Evolutionary conservation across 2,888 invertebrate species (phyloP).

Genomic region (Agriopis aurantiaria): DNA sequence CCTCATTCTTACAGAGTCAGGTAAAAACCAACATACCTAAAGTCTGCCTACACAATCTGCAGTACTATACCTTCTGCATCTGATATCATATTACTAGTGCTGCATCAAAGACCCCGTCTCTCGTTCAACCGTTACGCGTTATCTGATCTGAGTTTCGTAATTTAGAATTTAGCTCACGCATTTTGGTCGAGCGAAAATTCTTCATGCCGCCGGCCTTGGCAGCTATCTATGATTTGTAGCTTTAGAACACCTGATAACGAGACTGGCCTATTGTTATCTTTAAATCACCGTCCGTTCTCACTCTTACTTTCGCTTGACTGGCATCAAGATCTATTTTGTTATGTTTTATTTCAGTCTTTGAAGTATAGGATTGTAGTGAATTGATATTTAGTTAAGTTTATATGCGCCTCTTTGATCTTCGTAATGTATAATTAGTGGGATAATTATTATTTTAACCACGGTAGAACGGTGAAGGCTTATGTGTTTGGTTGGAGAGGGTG

Average conservation of each 20-base stretch:
- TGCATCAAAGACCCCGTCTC: conserved; percentile 39
- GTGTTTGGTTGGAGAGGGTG: too few species aligned
- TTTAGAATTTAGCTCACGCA: conserved; percentile 67
- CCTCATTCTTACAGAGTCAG: too few species aligned
- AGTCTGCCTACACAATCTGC: conserved; percentile 5
- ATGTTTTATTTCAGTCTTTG: conserved; percentile 8
- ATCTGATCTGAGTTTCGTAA: conserved; percentile 80
- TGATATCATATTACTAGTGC: conserved; percentile 37
- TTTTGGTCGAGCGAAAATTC: conserved; percentile 63
- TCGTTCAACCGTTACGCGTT: conserved; percentile 56
- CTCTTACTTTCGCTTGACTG: conserved; percentile 58
- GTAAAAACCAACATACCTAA: too few species aligned
- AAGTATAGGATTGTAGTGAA: neutral
- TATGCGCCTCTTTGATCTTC: too few species aligned
- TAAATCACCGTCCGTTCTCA: conserved; percentile 54
- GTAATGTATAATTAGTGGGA: too few species aligned
- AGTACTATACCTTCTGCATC: conserved; percentile 30
- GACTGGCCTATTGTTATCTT: conserved; percentile 60
- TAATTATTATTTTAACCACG: too few species aligned
- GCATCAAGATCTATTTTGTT: conserved; percentile 18
- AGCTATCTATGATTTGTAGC: conserved; percentile 63
- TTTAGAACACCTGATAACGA: conserved; percentile 69
- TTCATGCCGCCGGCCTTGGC: conserved; percentile 69
- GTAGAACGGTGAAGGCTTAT: too few species aligned
- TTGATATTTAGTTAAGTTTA: too few species aligned